Base-by-base conservation (phyloP, 2,113 vertebrate genomes). In the Hemicordylus capensis region DNA sequence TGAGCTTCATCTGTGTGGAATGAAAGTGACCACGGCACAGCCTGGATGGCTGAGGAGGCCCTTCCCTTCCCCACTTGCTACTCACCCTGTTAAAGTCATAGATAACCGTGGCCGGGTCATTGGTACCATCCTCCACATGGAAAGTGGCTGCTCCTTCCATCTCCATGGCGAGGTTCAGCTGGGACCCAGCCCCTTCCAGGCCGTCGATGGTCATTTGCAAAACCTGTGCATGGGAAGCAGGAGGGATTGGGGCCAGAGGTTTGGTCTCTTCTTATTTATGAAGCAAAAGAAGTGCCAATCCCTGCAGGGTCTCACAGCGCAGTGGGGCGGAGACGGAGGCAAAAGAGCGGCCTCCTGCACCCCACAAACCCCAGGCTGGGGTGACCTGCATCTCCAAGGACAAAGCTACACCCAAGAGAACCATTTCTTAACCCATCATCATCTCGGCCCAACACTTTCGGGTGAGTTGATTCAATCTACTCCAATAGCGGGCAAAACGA, bases 1-100 rank as follows among this genome's bases (percentile, higher is more conserved):
- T 20, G 20, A 3, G 44, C 34, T 24, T 10, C 11, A 3, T 3
- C 4, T n/a, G 24, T 19, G 44, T 51, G 37, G 12, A 31, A 48
- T 51, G 26, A 54, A 64, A 17, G 26, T 67, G 61, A 19, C 42
- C 17, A 1, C 28, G 9, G 22, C 6, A 6, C 37, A 20, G 9
- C 17, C 42, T 44, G 22, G 12, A 24, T 37, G 48, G 37, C 34
- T 31, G 37, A n/a, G n/a, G n/a, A n/a, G 3, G 44, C 31, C 59
- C 28, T 11, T 69, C 67, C 19, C n/a, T 17, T 56, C 0, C 3
- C 19, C 26, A 48, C 17, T 15, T 37, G 39, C 17, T 15, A 7
- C 84, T 80, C 56, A 85, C 84, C 84, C 80, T 80, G 24, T 28
- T 28, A 28, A 85, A 80, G 46, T 85, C 67, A 39, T 85, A 85